Evolutionary conservation across 2,797 vertebrate genomes (phyloP).

Genomic region (Neoniphon sammara): DNA sequence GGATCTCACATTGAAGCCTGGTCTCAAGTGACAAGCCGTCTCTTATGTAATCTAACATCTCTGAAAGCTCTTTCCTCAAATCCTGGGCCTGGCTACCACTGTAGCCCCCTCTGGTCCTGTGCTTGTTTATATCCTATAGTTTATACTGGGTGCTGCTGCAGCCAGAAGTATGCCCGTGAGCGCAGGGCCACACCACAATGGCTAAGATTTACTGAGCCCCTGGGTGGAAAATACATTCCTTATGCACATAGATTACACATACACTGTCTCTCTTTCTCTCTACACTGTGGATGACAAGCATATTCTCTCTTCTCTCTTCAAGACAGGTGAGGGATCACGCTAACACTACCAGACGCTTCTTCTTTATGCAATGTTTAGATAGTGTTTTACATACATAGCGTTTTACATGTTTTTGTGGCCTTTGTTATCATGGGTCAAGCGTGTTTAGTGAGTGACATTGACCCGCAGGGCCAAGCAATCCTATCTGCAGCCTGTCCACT

Average conservation of each 20-base stretch:
- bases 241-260: slow-evolving; percentile 45
- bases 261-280: slow-evolving; percentile 13
- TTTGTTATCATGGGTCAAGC: slow-evolving; percentile 42
- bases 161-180: slow-evolving; percentile 20
- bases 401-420: slow-evolving; percentile 23
- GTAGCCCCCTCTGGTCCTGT: slow-evolving; percentile 3
- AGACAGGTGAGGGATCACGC: slow-evolving; percentile 53
- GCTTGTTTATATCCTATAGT: slow-evolving; percentile 47
- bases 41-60: not conserved
- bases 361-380: slow-evolving; percentile 67
- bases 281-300: slow-evolving; percentile 11
- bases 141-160: slow-evolving; percentile 50
- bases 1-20: not conserved
- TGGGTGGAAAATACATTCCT: slow-evolving; percentile 67
- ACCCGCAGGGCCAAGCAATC: slow-evolving; percentile 9
- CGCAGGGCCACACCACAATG: slow-evolving; percentile 23
- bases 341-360: slow-evolving; percentile 40
- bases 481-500: not conserved
- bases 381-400: slow-evolving; percentile 67
- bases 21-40: not conserved
- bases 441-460: slow-evolving; percentile 43
- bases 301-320: slow-evolving; percentile 35
- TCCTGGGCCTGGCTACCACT: not conserved
- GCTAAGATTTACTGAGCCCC: slow-evolving; percentile 30
- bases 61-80: slow-evolving; percentile 4